Percentiles rank a stretch among this genome's conserved stretches.
Conservation (phyloP, 64 coral and sea anemone species). For the Actinia equina region DNA sequence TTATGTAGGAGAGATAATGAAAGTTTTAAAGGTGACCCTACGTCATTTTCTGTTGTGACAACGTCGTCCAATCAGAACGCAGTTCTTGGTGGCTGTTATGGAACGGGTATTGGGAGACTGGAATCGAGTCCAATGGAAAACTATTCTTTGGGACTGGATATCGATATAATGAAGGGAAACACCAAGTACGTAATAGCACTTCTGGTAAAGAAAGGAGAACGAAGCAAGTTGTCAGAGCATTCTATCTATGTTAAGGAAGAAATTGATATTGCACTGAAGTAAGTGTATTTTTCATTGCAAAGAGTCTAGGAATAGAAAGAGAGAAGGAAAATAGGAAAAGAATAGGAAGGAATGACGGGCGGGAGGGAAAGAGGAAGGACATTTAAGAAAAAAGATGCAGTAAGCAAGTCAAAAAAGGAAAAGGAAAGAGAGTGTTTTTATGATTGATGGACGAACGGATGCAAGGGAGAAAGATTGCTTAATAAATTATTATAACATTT, state of each 20-base stretch:
- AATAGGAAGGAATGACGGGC: no score
- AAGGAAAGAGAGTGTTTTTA: no score
- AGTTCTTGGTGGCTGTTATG: conserved; percentile 70
- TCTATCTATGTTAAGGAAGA: conserved; percentile 52
- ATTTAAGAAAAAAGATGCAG: no score
- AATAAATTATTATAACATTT: no score
- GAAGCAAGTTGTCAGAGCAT: conserved; percentile 23
- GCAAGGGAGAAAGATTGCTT: no score
- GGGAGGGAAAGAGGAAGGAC: no score
- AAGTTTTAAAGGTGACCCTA: conserved; percentile 32
- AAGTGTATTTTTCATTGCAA: not conserved
- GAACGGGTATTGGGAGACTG: conserved; percentile 70
- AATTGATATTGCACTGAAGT: conserved; percentile 64
- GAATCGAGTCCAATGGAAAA: not conserved
- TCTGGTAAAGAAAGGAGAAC: conserved; percentile 39
- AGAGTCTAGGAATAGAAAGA: no score
- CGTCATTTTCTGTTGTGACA: conserved; percentile 34
- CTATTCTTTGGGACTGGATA: conserved; percentile 37
- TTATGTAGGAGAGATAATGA: conserved; percentile 66
- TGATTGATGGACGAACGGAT: no score
- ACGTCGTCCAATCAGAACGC: conserved; percentile 2
- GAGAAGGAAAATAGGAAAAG: no score
- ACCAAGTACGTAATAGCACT: conserved; percentile 45
- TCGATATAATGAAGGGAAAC: conserved; percentile 78
- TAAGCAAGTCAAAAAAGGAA: no score